A percentile compares a stretch with the other conserved stretches of the same genome.
Evolutionary conservation across 23 tunicate genomes (phyloP).

Genomic region (Trididemnum miniatum): DNA sequence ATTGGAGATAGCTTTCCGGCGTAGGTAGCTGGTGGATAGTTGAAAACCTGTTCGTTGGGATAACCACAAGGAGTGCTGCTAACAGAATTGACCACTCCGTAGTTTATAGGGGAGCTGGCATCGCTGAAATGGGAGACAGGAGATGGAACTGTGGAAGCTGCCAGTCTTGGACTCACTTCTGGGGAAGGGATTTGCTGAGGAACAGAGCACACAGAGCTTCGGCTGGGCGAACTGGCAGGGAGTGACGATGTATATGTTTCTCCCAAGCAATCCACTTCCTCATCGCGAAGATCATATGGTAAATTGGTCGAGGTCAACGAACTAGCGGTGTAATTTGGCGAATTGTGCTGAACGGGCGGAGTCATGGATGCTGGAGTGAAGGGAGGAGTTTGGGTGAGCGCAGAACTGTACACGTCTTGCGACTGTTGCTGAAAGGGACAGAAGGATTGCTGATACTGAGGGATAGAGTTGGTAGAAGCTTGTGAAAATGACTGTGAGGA

Average conservation of each 20-base stretch:
- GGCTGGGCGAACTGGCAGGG: background rate
- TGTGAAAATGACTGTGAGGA: background rate
- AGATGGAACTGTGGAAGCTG: background rate
- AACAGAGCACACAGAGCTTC: background rate
- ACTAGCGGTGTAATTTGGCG: background rate
- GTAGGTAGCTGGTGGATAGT: background rate
- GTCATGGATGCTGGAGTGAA: background rate
- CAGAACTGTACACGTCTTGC: background rate
- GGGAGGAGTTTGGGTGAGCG: background rate
- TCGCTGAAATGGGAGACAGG: background rate
- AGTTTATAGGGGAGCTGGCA: background rate
- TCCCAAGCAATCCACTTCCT: background rate
- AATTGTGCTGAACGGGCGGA: background rate
- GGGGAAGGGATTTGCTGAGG: conserved; percentile 9
- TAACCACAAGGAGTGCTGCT: background rate
- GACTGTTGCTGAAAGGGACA: background rate
- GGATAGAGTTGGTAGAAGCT: background rate
- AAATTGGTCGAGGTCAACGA: background rate
- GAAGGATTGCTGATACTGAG: conserved; percentile 2
- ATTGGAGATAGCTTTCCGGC: too few species aligned
- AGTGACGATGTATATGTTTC: conserved; percentile 7
- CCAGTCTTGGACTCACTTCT: conserved; percentile 1
- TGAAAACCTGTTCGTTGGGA: background rate
- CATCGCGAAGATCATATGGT: background rate
- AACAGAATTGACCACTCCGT: background rate